Percentiles rank a stretch among this genome's conserved stretches.
Evolutionary conservation across 2,888 invertebrate species (phyloP).

Genomic region (Galeruca laticollis): DNA sequence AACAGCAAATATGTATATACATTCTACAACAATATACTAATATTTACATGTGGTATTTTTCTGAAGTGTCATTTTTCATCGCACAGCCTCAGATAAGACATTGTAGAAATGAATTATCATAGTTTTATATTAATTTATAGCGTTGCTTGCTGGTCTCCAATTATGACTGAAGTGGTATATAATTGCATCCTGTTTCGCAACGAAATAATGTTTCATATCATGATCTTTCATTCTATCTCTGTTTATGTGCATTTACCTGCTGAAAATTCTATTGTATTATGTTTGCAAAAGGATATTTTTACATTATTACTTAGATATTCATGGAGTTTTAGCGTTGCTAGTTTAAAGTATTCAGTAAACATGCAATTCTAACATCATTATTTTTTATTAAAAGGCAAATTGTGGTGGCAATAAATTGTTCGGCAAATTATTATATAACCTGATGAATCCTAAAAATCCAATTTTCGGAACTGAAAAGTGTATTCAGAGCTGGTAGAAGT

Average conservation of each 20-base stretch:
- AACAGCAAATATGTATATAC: too few relatives aligned
- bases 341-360: background rate
- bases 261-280: conserved; percentile 11
- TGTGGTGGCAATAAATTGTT: too few relatives aligned
- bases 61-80: background rate
- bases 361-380: too few relatives aligned
- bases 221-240: conserved; percentile 28
- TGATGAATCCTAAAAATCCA: too few relatives aligned
- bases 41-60: background rate
- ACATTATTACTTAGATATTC: background rate
- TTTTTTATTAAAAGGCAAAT: too few relatives aligned
- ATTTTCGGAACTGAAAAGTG: too few relatives aligned
- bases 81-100: conserved; percentile 25
- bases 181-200: conserved; percentile 56
- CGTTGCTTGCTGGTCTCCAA: conserved; percentile 50
- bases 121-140: conserved; percentile 51
- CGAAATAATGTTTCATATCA: conserved; percentile 49
- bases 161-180: conserved; percentile 52
- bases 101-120: conserved; percentile 47
- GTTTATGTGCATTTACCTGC: background rate
- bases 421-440: too few relatives aligned
- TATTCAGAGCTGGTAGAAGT: too few relatives aligned
- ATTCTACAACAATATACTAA: too few relatives aligned
- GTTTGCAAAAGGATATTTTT: background rate
- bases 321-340: conserved; percentile 5